A percentile compares a stretch with the other conserved stretches of the same genome.
Conservation (phyloP, 2,113 vertebrate species). For the Ctenomys sociabilis region DNA sequence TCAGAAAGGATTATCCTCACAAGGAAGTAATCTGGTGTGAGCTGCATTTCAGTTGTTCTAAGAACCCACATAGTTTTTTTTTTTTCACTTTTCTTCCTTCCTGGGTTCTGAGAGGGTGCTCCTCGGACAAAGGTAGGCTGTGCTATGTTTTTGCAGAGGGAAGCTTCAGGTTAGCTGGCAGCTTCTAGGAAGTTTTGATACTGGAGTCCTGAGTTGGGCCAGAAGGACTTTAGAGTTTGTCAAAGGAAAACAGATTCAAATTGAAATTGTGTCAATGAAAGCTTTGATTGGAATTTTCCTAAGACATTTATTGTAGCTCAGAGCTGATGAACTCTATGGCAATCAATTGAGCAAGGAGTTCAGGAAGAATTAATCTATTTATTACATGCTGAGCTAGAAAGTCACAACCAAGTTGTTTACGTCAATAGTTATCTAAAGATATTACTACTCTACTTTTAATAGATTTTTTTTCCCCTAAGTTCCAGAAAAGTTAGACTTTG, state of each 20-base stretch:
- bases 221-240: neutral
- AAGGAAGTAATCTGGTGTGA: constrained; percentile 49
- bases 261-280: constrained; percentile 4
- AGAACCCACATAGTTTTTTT: constrained; percentile 43
- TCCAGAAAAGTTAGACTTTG: neutral
- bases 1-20: constrained; percentile 45
- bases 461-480: neutral
- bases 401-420: neutral
- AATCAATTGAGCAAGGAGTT: neutral
- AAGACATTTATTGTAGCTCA: neutral
- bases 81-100: constrained; percentile 63
- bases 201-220: neutral
- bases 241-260: constrained; percentile 13
- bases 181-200: neutral
- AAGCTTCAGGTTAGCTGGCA: neutral
- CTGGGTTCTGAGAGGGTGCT: neutral
- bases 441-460: constrained; percentile 31
- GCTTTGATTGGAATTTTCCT: neutral
- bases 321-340: neutral
- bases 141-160: neutral
- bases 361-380: neutral
- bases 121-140: constrained; percentile 59
- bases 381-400: neutral
- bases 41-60: neutral
- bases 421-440: constrained; percentile 8